Percentiles rank a stretch among this genome's conserved stretches.
These are phyloP conservation scores for Psix sp. DNA, from an alignment of 1,140 invertebrate species.

Conservation along the genomic window DNA sequence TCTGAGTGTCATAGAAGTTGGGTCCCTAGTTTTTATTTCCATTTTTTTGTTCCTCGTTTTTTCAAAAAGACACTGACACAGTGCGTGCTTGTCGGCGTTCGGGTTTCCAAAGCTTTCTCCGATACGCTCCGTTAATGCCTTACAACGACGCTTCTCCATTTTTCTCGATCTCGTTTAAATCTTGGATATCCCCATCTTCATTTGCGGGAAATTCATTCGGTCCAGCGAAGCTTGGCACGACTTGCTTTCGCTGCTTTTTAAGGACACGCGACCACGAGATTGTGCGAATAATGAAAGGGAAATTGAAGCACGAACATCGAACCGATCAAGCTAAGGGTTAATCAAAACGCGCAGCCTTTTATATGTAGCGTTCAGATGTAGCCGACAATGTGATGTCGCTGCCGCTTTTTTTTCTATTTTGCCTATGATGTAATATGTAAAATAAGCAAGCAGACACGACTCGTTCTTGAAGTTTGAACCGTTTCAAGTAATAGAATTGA, in stretches of 20 bases:
- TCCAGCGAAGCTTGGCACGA: constrained; percentile 61
- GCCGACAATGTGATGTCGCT: neutral
- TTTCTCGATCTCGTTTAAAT: constrained; percentile 54
- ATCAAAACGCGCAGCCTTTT: constrained; percentile 19
- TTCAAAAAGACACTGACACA: constrained; percentile 35
- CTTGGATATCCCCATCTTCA: constrained; percentile 55
- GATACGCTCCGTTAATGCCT: constrained; percentile 74
- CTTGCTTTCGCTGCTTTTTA: constrained; percentile 66
- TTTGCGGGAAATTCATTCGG: constrained; percentile 58
- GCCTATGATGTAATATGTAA: constrained; percentile 11
- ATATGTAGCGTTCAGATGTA: too few species aligned
- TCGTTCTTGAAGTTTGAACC: neutral
- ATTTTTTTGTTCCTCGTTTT: constrained; percentile 29
- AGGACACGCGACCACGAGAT: constrained; percentile 56
- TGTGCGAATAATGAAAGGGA: constrained; percentile 55
- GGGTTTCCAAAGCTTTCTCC: constrained; percentile 73
- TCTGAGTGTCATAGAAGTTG: constrained; percentile 15
- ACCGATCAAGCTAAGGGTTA: constrained; percentile 30
- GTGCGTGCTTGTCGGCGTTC: constrained; percentile 46
- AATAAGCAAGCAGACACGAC: neutral
- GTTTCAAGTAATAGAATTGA: neutral
- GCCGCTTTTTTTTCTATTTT: constrained; percentile 6
- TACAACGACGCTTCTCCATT: constrained; percentile 57
- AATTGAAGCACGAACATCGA: constrained; percentile 42
- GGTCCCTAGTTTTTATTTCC: constrained; percentile 21